Percentiles rank a stretch among this genome's conserved stretches.
Evolutionary conservation across 2,888 invertebrate species (phyloP).

Genomic region (Mesoligia furuncula): DNA sequence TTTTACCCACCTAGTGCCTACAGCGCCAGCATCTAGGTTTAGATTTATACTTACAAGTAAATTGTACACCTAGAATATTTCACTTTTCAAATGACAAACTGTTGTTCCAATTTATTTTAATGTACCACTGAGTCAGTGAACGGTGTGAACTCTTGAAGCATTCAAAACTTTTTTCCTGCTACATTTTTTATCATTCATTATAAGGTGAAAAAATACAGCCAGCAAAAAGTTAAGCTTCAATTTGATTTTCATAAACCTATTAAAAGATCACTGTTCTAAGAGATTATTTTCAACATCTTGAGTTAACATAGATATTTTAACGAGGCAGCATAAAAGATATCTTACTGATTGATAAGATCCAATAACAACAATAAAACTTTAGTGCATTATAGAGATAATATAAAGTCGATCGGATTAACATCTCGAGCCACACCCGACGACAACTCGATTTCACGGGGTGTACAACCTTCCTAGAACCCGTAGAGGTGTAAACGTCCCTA

Average conservation of each 20-base stretch:
- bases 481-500: conserved; percentile 82
- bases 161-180: not conserved
- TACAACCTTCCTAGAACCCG: conserved; percentile 80
- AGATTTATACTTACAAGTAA: not conserved
- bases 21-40: not conserved
- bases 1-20: not conserved
- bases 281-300: conserved; percentile 30
- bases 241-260: conserved; percentile 19
- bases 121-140: not conserved
- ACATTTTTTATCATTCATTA: not conserved
- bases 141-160: not conserved
- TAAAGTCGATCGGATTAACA: conserved; percentile 78
- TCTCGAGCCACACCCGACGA: conserved; percentile 82
- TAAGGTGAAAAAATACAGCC: not conserved
- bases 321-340: conserved; percentile 40
- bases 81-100: not conserved
- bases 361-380: conserved; percentile 60
- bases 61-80: not conserved
- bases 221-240: not conserved
- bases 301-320: conserved; percentile 46
- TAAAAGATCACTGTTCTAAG: conserved; percentile 27
- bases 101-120: no score
- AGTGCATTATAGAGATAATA: conserved; percentile 65
- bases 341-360: conserved; percentile 54
- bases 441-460: conserved; percentile 79